Evolutionary conservation across 2,888 invertebrate species (phyloP).

Genomic region (Beris morrisii): DNA sequence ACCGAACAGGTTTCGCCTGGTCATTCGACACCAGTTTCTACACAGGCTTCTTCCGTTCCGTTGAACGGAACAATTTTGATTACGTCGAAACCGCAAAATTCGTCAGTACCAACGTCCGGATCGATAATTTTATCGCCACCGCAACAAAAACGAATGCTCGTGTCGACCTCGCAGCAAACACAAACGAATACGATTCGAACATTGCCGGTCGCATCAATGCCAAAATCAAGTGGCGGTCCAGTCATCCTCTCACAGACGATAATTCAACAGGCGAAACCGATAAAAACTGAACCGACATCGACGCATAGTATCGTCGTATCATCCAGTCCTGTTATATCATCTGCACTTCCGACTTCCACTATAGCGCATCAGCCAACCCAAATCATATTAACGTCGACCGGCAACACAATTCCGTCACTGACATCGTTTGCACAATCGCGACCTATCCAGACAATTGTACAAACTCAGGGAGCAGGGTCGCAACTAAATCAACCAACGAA

Average conservation of each 20-base stretch:
- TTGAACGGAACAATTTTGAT: conserved; percentile 13
- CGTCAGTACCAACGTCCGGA: background rate
- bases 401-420: conserved; percentile 50
- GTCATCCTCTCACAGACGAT: conserved; percentile 56
- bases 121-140: conserved; percentile 29
- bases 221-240: conserved; percentile 43
- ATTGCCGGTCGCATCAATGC: conserved; percentile 32
- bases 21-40: background rate
- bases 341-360: background rate
- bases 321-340: conserved; percentile 10
- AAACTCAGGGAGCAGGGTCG: conserved; percentile 45
- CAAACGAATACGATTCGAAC: conserved; percentile 35
- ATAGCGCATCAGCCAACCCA: conserved; percentile 43
- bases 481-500: conserved; percentile 50
- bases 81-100: conserved; percentile 6
- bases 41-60: background rate
- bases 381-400: conserved; percentile 49
- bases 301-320: conserved; percentile 33
- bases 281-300: conserved; percentile 49
- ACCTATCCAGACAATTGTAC: conserved; percentile 48
- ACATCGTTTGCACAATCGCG: conserved; percentile 52
- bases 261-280: conserved; percentile 53
- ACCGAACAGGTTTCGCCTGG: conserved; percentile 45
- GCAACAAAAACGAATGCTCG: conserved; percentile 23
- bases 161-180: conserved; percentile 35